Conservation (phyloP, 2,797 vertebrate species). For the Leuciscus waleckii region DNA sequence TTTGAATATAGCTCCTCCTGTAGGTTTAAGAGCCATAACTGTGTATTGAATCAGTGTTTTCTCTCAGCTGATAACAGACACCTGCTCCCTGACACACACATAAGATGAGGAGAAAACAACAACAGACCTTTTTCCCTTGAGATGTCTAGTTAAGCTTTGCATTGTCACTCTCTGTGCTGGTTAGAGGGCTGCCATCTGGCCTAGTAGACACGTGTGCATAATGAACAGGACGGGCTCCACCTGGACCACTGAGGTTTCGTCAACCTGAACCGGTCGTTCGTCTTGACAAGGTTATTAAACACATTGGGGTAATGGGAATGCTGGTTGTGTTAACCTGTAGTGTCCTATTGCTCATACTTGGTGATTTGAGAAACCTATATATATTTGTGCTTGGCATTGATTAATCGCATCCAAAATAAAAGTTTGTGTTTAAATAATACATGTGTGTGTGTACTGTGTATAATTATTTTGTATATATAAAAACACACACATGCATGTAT, state of each 20-base stretch:
- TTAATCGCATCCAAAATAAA: no score
- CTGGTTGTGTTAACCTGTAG: no score
- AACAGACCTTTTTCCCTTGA: constrained; percentile 42
- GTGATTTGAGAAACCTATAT: neutral
- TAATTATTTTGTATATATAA: no score
- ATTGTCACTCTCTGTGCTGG: constrained; percentile 39
- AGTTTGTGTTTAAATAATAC: no score
- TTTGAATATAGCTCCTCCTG: neutral
- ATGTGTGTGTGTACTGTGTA: no score
- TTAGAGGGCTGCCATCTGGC: constrained; percentile 56
- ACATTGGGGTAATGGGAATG: neutral
- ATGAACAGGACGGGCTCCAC: constrained; percentile 44
- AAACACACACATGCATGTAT: no score
- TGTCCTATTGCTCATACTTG: neutral
- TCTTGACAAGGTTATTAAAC: constrained; percentile 28
- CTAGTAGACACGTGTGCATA: constrained; percentile 11
- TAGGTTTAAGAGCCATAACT: neutral
- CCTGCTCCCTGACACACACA: constrained; percentile 9
- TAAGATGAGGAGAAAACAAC: constrained; percentile 13
- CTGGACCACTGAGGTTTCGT: constrained; percentile 48
- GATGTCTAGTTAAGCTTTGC: constrained; percentile 46
- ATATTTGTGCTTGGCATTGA: no score
- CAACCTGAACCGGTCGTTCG: constrained; percentile 19
- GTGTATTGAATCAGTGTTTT: neutral
- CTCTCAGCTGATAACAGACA: constrained; percentile 23